Evolutionary conservation across 1,140 invertebrate species (phyloP), one percentile per base, ranked within the genome.

Genomic region (Melitaea cinxia): DNA sequence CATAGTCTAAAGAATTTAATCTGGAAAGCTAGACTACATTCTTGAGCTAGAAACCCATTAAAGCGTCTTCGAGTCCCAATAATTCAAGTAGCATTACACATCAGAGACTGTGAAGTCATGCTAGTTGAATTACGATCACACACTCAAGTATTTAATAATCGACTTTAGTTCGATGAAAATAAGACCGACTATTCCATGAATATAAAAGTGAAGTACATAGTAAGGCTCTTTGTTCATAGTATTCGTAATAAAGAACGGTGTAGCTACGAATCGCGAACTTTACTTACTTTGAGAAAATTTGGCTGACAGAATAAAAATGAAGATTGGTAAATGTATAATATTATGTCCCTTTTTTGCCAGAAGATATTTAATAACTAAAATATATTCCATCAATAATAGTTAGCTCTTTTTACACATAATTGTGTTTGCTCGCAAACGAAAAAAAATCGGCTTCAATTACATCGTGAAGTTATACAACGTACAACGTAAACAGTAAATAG

Each of bases 21-120:
- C 33, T 37, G 12, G 14, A 23, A 55, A 55, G 21, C 33, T n/a
- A 23, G 5, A n/a, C 15, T 58, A 30, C 58, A 53, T 52, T 52
- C 47, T 52, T 53, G 37, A 61, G 58, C 47, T 52, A 52, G 28
- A 52, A 35, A 52, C 58, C 58, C 58, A 61, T 61, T 61, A 61
- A 24, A 52, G 30, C 58, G 33, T 45, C 47, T 61, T 61, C 52
- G 58, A 52, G 52, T 61, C 49, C 30, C 47, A 61, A 61, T 61
- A 61, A 61, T 61, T 61, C 58, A 61, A 61, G 28, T 61, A 61
- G 58, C 39, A 61, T 61, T 61, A 61, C 58, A 61, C 58, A 61
- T 61, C 49, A 53, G 49, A 53, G 47, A 49, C 28, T 49, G 14
- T 50, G 57, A 49, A 24, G 47, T 60, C 57, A 59, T 49, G 57